Evolutionary conservation across 1,140 invertebrate species (phyloP), one percentile per base, ranked within the genome.

Genomic region (Heliconius hermathena): DNA sequence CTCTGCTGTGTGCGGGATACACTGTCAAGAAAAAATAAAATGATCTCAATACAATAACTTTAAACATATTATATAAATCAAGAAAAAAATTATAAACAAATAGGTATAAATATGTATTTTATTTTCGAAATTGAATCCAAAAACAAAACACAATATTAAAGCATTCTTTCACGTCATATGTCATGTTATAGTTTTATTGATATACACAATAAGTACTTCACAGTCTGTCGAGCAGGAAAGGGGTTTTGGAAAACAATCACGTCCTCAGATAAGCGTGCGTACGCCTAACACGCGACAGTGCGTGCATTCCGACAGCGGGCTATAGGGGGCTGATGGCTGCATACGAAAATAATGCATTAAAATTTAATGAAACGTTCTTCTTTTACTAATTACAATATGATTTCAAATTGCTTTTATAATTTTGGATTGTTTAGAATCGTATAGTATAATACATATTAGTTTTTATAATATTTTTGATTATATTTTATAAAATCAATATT

Each of bases 221-320:
- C 60, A 29, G 60, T 66, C 60, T 41, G 36, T 71, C 9, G 66
- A 71, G 66, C 75, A 71, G 75, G 75, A 76, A 75, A 77, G 76
- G 41, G 76, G 76, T 77, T 77, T 26, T 60, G 41, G 38, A 85
- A 87, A 87, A 87, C 84, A 84, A 86, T 87, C 86, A 86, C 84
- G 83, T 77, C 78, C 60, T 29, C 72, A 75, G 83, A 82, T 82
- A 83, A 82, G 52, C 82, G 82, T 73, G 82, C 81, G 80, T 81
- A 81, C 81, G 84, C 83, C 77, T 75, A 81, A 77, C 86, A 85
- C 86, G 86, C 83, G 77, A 83, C 79, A 75, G 76, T 75, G 73
- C 73, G 29, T 38, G 82, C 78, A 83, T 84, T 77, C 79, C 77
- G 72, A 78, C 78, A 82, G 66, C 70, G n/a, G 29, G 71, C 22